phyloP scores from a whole-genome alignment of 2,113 vertebrate species.

The Neodontobutis hainanensis region DNA sequence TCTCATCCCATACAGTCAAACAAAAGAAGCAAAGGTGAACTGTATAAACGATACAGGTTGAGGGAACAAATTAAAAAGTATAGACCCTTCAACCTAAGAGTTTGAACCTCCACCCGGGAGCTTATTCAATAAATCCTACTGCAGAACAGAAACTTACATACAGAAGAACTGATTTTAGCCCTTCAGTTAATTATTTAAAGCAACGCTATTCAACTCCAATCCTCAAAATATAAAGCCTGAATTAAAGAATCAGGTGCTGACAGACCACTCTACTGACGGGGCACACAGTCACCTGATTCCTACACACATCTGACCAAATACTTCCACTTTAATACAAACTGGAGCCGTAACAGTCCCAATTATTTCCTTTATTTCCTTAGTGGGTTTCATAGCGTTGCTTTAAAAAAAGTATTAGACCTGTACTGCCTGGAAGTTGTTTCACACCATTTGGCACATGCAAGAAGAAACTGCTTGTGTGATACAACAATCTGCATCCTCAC shows the following conservation, averaged over 20 bases:
- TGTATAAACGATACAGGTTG: neutral
- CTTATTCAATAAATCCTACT: neutral
- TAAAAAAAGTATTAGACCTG: neutral
- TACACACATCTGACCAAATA: too few relatives aligned
- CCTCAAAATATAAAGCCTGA: too few relatives aligned
- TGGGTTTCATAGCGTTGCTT: neutral
- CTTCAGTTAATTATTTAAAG: neutral
- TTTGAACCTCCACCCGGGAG: neutral
- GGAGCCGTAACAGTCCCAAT: too few relatives aligned
- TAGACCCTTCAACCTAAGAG: neutral
- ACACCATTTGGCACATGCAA: constrained; percentile 10
- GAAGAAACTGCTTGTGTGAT: neutral
- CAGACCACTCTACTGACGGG: too few relatives aligned
- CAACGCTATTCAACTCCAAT: neutral
- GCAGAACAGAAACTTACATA: neutral
- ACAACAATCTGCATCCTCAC: neutral
- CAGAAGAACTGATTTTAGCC: neutral
- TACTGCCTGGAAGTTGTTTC: neutral
- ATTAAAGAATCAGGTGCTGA: too few relatives aligned
- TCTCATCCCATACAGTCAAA: neutral
- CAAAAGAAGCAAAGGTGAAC: neutral
- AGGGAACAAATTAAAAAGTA: neutral
- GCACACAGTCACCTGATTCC: too few relatives aligned
- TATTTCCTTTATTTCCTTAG: neutral
- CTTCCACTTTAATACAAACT: too few relatives aligned